Conservation (phyloP, 2,888 invertebrate species). For the Agonopterix subpropinquella region DNA sequence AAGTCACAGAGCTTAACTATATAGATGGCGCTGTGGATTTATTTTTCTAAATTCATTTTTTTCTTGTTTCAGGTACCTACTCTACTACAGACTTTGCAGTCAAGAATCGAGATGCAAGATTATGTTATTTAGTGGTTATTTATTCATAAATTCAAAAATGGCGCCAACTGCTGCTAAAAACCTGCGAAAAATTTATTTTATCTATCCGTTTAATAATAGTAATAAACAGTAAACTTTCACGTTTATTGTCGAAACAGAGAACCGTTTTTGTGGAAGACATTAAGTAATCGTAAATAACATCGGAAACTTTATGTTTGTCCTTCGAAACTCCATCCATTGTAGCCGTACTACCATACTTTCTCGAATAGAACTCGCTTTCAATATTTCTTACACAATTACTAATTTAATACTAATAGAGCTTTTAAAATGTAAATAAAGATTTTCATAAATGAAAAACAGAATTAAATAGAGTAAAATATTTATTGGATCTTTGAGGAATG, state of each 20-base stretch:
- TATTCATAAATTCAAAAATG: not conserved
- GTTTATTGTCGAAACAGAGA: slow-evolving; percentile 23
- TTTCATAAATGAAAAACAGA: no score
- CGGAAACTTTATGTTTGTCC: slow-evolving; percentile 17
- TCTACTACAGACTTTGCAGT: not conserved
- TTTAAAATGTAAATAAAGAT: no score
- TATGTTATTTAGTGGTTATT: no score
- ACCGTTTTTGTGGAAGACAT: slow-evolving; percentile 22
- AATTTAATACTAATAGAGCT: no score
- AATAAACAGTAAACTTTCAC: slow-evolving; percentile 10
- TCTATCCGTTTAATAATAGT: not conserved
- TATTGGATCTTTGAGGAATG: no score
- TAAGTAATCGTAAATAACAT: slow-evolving; percentile 28
- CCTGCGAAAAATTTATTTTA: not conserved
- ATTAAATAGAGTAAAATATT: no score
- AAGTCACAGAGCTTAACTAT: slow-evolving; percentile 1
- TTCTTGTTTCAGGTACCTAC: slow-evolving; percentile 12
- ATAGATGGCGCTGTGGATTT: slow-evolving; percentile 26
- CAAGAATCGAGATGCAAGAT: not conserved
- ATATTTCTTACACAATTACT: no score
- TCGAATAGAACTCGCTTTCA: no score
- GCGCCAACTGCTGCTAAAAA: not conserved
- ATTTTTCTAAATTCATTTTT: not conserved
- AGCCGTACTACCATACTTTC: not conserved
- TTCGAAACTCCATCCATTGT: slow-evolving; percentile 2